Percentiles rank a stretch among this genome's conserved stretches.
Conservation (phyloP, 2,888 invertebrate genomes). For the Nephrocerus scutellatus region DNA sequence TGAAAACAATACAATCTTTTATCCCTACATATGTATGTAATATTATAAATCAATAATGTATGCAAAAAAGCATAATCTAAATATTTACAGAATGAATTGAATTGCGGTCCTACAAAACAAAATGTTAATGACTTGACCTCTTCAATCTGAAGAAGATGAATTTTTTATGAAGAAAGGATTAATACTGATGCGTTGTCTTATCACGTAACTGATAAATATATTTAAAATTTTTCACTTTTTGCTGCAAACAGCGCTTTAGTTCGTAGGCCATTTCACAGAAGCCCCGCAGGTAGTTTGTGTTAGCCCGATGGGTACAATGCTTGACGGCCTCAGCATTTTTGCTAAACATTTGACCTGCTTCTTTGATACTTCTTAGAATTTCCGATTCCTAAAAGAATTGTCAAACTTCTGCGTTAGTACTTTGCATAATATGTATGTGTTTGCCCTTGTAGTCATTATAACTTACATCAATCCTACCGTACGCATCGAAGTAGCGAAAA, state of each 20-base stretch:
- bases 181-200: constrained; percentile 21
- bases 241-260: constrained; percentile 25
- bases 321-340: constrained; percentile 9
- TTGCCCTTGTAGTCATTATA: not conserved
- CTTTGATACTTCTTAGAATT: constrained; percentile 23
- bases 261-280: constrained; percentile 23
- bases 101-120: too few relatives aligned
- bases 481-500: constrained; percentile 30
- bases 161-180: too few relatives aligned
- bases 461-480: constrained; percentile 31
- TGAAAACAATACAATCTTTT: too few relatives aligned
- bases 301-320: constrained; percentile 25
- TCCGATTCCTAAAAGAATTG: constrained; percentile 20
- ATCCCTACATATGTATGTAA: too few relatives aligned
- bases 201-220: constrained; percentile 19
- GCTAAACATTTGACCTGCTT: constrained; percentile 13
- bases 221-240: constrained; percentile 13
- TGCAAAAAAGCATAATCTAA: too few relatives aligned
- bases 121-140: too few relatives aligned
- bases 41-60: too few relatives aligned
- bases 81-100: too few relatives aligned
- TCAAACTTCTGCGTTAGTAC: not conserved
- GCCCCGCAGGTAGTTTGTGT: constrained; percentile 17
- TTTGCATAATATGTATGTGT: too few relatives aligned
- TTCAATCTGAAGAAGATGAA: too few relatives aligned